Evolutionary conservation across 2,888 invertebrate genomes (phyloP).

Genomic region (Drosophila cognata): DNA sequence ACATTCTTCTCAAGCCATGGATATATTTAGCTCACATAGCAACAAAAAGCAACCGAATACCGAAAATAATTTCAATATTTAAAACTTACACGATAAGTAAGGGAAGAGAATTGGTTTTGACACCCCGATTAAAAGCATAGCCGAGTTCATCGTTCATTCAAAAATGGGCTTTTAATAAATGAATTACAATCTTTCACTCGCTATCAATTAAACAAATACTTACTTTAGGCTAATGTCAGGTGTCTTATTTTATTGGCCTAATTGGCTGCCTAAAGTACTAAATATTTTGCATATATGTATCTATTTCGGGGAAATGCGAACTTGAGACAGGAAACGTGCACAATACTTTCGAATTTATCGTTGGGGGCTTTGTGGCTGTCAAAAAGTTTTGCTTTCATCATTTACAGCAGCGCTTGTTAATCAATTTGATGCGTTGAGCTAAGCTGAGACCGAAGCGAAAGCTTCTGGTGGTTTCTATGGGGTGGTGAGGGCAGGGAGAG

Average conservation of each 20-base stretch:
- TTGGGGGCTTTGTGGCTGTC: constrained; percentile 2
- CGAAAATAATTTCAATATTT: neutral
- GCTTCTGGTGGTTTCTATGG: constrained; percentile 35
- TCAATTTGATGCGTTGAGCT: constrained; percentile 48
- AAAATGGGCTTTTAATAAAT: neutral
- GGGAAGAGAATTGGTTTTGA: neutral
- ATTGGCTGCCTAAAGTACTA: neutral
- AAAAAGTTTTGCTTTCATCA: constrained; percentile 28
- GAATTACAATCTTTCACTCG: neutral
- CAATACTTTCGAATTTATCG: neutral
- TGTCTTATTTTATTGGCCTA: constrained; percentile 1
- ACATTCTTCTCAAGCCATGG: neutral
- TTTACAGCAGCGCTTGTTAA: constrained; percentile 35
- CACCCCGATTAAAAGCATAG: neutral
- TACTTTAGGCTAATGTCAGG: neutral
- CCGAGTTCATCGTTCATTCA: neutral
- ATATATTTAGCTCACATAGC: neutral
- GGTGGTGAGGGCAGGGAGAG: too few species aligned
- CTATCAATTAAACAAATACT: neutral
- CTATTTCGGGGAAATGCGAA: neutral
- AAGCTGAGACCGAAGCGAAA: neutral
- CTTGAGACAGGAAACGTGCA: neutral
- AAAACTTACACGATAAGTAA: neutral
- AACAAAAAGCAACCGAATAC: neutral
- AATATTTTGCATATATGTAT: neutral